These are phyloP conservation scores for Temnothorax rugatulus DNA, from an alignment of 2,888 invertebrate species.

Conservation along the genomic window DNA sequence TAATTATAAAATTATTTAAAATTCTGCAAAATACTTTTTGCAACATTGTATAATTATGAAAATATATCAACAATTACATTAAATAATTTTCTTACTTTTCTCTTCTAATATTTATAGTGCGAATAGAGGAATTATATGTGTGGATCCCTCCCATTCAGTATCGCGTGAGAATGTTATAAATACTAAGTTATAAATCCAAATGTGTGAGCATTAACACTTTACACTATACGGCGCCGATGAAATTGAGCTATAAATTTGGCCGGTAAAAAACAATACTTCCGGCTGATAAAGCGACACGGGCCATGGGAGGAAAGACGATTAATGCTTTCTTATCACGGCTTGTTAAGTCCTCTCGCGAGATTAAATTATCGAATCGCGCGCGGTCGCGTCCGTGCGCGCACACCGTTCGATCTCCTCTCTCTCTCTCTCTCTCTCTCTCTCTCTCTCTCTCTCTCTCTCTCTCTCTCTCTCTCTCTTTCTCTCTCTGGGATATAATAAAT, in stretches of 20 bases:
- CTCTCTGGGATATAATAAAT: conserved; percentile 72
- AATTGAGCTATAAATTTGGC: conserved; percentile 50
- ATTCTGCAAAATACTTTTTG: neutral
- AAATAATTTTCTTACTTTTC: neutral
- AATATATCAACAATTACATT: neutral
- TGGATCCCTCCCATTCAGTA: neutral
- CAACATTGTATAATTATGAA: neutral
- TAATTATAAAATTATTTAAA: neutral
- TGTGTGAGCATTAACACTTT: neutral
- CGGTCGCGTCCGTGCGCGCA: conserved; percentile 54
- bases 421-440: conserved; percentile 28
- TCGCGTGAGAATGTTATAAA: conserved; percentile 24
- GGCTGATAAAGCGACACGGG: conserved; percentile 53
- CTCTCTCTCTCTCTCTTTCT: neutral
- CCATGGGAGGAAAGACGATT: conserved; percentile 63
- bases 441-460: conserved; percentile 10
- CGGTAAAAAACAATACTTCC: conserved; percentile 58
- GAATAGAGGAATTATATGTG: neutral
- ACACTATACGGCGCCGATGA: conserved; percentile 30
- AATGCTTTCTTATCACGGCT: conserved; percentile 68
- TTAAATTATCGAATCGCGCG: conserved; percentile 73
- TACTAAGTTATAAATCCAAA: conserved; percentile 9
- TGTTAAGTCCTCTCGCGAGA: conserved; percentile 71
- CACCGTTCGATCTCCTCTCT: conserved; percentile 7
- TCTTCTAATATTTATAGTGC: neutral